Evolutionary conservation across 2,888 invertebrate genomes (phyloP).

Genomic region (Ectemnius lituratus): DNA sequence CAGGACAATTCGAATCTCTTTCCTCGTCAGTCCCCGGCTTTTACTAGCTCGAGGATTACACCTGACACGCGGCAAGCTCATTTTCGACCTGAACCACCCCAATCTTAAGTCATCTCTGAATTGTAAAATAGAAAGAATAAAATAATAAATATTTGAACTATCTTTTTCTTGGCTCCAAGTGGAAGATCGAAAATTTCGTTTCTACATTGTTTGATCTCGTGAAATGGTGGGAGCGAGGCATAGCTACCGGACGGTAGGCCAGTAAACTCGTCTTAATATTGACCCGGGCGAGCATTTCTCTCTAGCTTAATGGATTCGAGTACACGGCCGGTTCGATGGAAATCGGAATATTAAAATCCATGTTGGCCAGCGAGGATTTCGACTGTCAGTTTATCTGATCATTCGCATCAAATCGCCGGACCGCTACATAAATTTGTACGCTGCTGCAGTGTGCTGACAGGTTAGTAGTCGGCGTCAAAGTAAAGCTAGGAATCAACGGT

Average conservation of each 20-base stretch:
- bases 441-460: not conserved
- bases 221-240: too few relatives aligned
- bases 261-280: slow-evolving; percentile 4
- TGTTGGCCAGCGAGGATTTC: not conserved
- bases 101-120: too few relatives aligned
- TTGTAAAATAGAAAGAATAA: too few relatives aligned
- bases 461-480: not conserved
- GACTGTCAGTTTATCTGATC: slow-evolving; percentile 3
- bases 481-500: not conserved
- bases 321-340: not conserved
- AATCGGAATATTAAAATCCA: not conserved
- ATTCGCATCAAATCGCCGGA: not conserved
- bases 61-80: too few relatives aligned
- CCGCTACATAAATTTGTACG: not conserved
- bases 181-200: too few relatives aligned
- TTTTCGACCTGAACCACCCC: too few relatives aligned
- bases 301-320: slow-evolving; percentile 5
- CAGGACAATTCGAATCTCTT: not conserved
- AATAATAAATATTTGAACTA: too few relatives aligned
- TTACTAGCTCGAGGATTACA: too few relatives aligned
- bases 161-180: too few relatives aligned
- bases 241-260: not conserved
- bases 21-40: too few relatives aligned
- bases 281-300: not conserved
- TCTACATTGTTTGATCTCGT: too few relatives aligned